Base-by-base conservation (phyloP, 2,888 invertebrate genomes). In the Melinaea marsaeus region DNA sequence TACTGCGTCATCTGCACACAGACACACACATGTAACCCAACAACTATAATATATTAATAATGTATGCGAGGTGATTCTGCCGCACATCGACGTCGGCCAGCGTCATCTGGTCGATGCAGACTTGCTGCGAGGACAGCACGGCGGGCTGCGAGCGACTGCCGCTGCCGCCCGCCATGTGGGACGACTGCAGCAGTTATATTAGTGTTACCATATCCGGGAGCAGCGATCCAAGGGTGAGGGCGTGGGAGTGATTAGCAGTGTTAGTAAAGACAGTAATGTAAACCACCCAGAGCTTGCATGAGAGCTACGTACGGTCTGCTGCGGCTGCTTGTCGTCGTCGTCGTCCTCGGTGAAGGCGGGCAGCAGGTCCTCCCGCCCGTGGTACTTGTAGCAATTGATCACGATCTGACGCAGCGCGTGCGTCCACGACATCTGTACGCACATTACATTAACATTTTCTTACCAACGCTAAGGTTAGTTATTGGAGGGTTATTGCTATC, bases 361-460 rank as follows among this genome's bases (percentile, higher is more conserved):
- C 78, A 99, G 90, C 70, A 99, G 92, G 85, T 99, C 98, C 89
- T 98, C 98, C 72, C 98, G 93, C 0, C 98, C 98, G 86, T 99
- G 98, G 91, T 96, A 98, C 91, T 98, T 98, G 92, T 99, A 99
- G 90, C 99, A 99, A 90, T 98, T 98, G 79, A 98, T 96, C 67
- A 99, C 98, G 75, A 99, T 98, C 89, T 98, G 98, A 58, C 98
- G 93, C 74, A 99, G 91, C 42, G 98, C 98, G 86, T 98, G 98
- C 35, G 98, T 99, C 98, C 99, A 99, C 62, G 98, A 98, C 85
- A 98, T 98, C 98, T 98, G 88, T 0, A 45, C 61, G 13, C 11
- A 3, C 46, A 46, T 13, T n/a, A 46, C n/a, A 3, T n/a, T 3
- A 13, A 46, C 46, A 7, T 46, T 46, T 13, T 46, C 9, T 9